Percentiles rank a stretch among this genome's conserved stretches.
phyloP scores from a whole-genome alignment of 1,140 invertebrate species.

The Carcinoscorpius rotundicauda region DNA sequence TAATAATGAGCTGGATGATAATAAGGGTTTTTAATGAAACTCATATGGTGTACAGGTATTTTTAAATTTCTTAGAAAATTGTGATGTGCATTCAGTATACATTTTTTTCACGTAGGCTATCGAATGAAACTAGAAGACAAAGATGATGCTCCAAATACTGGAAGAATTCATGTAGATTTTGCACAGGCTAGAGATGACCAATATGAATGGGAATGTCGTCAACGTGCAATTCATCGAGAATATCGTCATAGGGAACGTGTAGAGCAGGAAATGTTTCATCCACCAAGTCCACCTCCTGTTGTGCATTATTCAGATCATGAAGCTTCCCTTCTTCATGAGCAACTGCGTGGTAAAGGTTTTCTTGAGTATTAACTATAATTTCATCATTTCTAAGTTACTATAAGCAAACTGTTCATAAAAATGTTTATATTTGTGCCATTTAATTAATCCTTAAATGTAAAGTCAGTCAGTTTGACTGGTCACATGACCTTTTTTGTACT shows the following conservation, averaged over 20 bases:
- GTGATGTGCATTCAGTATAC: too few species aligned
- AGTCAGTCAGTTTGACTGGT: too few species aligned
- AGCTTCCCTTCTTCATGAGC: constrained; percentile 60
- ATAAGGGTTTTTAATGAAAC: too few species aligned
- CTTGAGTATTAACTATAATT: constrained; percentile 7
- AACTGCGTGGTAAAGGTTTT: constrained; percentile 54
- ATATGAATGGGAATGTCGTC: constrained; percentile 79
- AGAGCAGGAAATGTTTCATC: constrained; percentile 58
- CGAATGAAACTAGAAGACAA: constrained; percentile 66
- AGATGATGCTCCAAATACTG: constrained; percentile 64
- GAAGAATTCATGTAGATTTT: constrained; percentile 88
- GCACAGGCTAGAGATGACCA: constrained; percentile 88
- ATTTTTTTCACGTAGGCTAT: constrained; percentile 47
- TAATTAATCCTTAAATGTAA: too few species aligned
- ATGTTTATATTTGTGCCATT: too few species aligned
- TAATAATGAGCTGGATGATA: too few species aligned
- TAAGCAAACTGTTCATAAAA: too few species aligned
- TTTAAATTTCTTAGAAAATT: too few species aligned
- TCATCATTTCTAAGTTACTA: neutral
- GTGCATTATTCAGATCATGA: constrained; percentile 77
- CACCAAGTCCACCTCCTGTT: constrained; percentile 69
- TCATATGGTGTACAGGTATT: too few species aligned
- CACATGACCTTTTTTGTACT: too few species aligned
- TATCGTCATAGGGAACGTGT: constrained; percentile 64
- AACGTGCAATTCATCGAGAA: constrained; percentile 64